phyloP scores from a whole-genome alignment of 92 coral and sea anemone genomes.

The Bergia puertoricense region DNA sequence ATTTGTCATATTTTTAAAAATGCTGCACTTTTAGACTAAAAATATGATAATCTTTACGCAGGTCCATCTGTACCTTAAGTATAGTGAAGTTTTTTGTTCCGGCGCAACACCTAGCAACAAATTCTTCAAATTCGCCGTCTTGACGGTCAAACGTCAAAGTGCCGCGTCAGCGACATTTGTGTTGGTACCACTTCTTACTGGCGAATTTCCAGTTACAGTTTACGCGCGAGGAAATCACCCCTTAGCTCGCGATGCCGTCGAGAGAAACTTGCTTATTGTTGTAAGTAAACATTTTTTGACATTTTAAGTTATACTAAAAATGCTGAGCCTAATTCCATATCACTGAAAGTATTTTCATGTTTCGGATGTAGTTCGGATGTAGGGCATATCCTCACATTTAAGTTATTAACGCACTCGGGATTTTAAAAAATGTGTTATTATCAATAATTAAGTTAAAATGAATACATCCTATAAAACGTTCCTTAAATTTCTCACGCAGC shows the following conservation, averaged over 20 bases:
- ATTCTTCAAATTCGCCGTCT: conserved; percentile 24
- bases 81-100: conserved; percentile 72
- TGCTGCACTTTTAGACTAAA: not conserved
- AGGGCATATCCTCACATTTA: not conserved
- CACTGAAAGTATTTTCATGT: not conserved
- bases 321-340: no score
- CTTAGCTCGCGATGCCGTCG: conserved; percentile 48
- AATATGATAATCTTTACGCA: conserved; percentile 13
- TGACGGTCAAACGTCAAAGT: conserved; percentile 30
- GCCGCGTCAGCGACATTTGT: conserved; percentile 65
- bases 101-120: conserved; percentile 47
- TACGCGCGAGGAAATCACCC: conserved; percentile 18
- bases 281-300: conserved; percentile 36
- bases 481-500: no score
- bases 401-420: no score
- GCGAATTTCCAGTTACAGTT: conserved; percentile 63
- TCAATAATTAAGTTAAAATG: no score
- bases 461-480: no score
- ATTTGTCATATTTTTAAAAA: no score
- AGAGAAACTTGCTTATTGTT: conserved; percentile 56
- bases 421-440: no score
- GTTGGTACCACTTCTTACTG: conserved; percentile 70
- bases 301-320: no score
- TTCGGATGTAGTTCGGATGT: no score
- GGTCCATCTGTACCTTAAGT: conserved; percentile 57